Evolutionary conservation across 2,888 invertebrate genomes (phyloP).

Genomic region (Zaprionus bogoriensis): DNA sequence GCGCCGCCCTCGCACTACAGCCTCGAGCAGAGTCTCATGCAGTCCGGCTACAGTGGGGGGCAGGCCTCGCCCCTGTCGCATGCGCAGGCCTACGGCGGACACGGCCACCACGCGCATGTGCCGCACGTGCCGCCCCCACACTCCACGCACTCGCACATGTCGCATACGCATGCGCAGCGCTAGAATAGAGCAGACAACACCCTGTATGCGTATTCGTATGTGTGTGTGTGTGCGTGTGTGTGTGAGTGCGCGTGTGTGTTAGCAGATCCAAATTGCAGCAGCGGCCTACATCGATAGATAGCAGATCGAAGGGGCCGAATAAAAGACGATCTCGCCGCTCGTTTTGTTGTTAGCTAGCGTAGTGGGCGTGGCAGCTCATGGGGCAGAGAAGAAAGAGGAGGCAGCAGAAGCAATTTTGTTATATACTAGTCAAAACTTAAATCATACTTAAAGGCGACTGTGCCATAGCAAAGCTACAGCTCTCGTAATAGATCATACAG

Average conservation of each 20-base stretch:
- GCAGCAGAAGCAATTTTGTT: constrained; percentile 38
- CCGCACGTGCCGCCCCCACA: constrained; percentile 85
- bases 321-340: constrained; percentile 66
- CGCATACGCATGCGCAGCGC: constrained; percentile 91
- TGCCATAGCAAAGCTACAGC: constrained; percentile 68
- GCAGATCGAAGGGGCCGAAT: not conserved
- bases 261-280: constrained; percentile 72
- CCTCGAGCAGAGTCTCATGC: constrained; percentile 89
- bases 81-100: constrained; percentile 83
- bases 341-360: constrained; percentile 56
- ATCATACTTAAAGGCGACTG: constrained; percentile 70
- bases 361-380: constrained; percentile 49
- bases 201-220: not conserved
- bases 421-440: constrained; percentile 62
- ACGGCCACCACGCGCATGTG: constrained; percentile 87
- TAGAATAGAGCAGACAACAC: constrained; percentile 84
- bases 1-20: constrained; percentile 86
- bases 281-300: constrained; percentile 30
- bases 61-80: constrained; percentile 88
- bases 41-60: constrained; percentile 84
- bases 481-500: constrained; percentile 35
- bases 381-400: constrained; percentile 20
- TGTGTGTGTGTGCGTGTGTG: not conserved
- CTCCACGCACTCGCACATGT: constrained; percentile 86
- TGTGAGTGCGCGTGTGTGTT: constrained; percentile 16